Conservation (phyloP, 2,113 vertebrate genomes). For the Vireo altiloquus region DNA sequence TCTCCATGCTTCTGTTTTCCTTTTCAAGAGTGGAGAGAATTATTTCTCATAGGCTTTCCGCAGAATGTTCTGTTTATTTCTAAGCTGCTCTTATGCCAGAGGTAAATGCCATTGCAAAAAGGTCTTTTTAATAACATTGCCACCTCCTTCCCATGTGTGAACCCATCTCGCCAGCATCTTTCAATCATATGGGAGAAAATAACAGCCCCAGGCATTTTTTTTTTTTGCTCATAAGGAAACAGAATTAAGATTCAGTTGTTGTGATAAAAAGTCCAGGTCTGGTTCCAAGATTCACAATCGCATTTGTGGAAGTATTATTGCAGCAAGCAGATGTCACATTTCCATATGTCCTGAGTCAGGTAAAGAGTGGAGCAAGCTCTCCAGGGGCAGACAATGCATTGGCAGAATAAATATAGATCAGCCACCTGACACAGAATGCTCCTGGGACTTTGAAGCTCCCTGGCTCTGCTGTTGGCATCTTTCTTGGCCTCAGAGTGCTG, state of each 20-base stretch:
- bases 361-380: neutral
- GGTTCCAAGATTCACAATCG: neutral
- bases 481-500: neutral
- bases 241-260: neutral
- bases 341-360: slow-evolving; percentile 5
- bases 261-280: neutral
- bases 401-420: slow-evolving; percentile 10
- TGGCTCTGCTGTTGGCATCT: neutral
- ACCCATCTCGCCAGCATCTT: neutral
- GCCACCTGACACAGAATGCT: neutral
- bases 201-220: neutral
- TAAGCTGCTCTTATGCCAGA: neutral
- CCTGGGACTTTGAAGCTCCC: neutral
- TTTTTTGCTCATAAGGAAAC: neutral
- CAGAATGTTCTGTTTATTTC: neutral
- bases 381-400: neutral
- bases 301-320: neutral
- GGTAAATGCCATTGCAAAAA: neutral
- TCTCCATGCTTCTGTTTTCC: neutral
- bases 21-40: neutral
- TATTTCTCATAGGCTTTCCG: neutral
- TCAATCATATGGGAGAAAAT: neutral
- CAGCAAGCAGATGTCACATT: slow-evolving; percentile 20
- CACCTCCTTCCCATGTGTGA: neutral
- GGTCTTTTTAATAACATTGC: neutral